phyloP scores from a whole-genome alignment of 1,140 invertebrate genomes.

The Drepana arcuata region DNA sequence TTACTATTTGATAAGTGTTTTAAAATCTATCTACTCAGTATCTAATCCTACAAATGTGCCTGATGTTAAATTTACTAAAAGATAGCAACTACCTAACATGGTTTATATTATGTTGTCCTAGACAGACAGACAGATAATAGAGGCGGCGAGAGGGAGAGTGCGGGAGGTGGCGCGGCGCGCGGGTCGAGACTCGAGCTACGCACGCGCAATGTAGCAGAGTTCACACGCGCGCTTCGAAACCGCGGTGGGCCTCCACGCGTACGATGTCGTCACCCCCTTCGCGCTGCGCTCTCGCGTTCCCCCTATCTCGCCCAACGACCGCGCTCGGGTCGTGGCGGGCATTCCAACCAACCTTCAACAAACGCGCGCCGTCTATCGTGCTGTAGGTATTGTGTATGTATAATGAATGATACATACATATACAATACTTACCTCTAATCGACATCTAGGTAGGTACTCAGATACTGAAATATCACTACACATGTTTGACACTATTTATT shows the following conservation, averaged over 20 bases:
- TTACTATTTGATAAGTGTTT: too few species aligned
- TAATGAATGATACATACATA: not conserved
- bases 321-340: conserved; percentile 17
- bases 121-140: conserved; percentile 40
- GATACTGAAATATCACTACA: too few species aligned
- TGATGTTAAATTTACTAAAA: too few species aligned
- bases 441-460: too few species aligned
- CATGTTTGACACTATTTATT: too few species aligned
- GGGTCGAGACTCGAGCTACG: conserved; percentile 30
- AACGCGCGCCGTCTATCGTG: conserved; percentile 39
- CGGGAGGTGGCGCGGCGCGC: conserved; percentile 22
- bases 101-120: conserved; percentile 41
- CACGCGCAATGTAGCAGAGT: conserved; percentile 54
- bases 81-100: conserved; percentile 19
- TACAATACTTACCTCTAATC: not conserved
- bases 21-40: too few species aligned
- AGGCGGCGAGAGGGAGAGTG: conserved; percentile 22
- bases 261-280: conserved; percentile 21
- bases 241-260: conserved; percentile 55
- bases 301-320: conserved; percentile 20
- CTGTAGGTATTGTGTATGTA: conserved; percentile 5
- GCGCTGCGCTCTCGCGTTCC: conserved; percentile 14
- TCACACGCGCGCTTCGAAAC: conserved; percentile 50
- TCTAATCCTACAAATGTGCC: too few species aligned
- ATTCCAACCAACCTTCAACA: conserved; percentile 36